Evolutionary conservation across 2,888 invertebrate genomes (phyloP).

Genomic region (Hoplodrina ambigua): DNA sequence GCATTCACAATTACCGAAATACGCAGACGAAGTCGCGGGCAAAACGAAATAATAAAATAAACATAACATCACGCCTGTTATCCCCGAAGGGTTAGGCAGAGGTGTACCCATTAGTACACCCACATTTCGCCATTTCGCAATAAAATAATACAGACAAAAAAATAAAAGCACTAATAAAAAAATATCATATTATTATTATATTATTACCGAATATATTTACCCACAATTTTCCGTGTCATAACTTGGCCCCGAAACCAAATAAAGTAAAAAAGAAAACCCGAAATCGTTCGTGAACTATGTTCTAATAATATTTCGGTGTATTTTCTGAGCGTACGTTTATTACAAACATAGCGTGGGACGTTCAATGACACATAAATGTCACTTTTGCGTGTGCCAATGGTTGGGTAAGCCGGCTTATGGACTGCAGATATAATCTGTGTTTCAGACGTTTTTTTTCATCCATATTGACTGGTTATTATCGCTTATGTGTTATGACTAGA

Average conservation of each 20-base stretch:
- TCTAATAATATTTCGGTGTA: conserved; percentile 52
- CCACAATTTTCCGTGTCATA: conserved; percentile 6
- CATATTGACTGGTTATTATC: conserved; percentile 40
- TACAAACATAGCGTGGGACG: conserved; percentile 55
- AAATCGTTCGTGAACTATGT: conserved; percentile 37
- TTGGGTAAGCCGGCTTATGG: conserved; percentile 50
- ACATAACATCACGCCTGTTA: too few species aligned
- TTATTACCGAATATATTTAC: conserved; percentile 2
- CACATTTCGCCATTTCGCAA: background rate
- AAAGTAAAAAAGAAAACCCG: conserved; percentile 25
- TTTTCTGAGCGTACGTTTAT: conserved; percentile 52
- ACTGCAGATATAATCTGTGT: conserved; percentile 57
- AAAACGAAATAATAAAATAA: too few species aligned
- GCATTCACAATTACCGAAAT: too few species aligned
- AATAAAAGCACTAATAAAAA: conserved; percentile 2
- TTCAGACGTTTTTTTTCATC: conserved; percentile 26
- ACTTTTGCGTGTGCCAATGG: conserved; percentile 70
- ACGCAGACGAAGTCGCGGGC: too few species aligned
- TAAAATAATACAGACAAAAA: background rate
- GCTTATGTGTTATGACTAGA: background rate
- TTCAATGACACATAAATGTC: conserved; percentile 75
- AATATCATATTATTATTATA: background rate
- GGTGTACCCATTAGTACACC: too few species aligned
- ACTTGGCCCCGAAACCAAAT: conserved; percentile 30
- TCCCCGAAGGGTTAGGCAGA: too few species aligned